Percentiles rank a stretch among this genome's conserved stretches.
phyloP scores from a whole-genome alignment of 2,888 invertebrate species.

The Carterocephalus palaemon region DNA sequence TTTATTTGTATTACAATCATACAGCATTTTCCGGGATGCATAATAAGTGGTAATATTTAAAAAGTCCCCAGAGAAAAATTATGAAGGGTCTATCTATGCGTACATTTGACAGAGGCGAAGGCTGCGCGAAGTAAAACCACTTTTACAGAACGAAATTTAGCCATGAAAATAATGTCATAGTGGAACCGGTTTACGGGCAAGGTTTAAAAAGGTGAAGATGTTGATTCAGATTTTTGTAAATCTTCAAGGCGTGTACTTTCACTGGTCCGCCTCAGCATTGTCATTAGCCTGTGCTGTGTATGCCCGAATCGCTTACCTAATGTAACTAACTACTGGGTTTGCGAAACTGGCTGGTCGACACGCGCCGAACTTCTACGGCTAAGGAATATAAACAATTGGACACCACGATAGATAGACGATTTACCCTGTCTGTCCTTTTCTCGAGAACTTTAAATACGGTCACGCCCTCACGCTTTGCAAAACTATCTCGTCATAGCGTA shows the following conservation, averaged over 20 bases:
- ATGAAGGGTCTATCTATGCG: too few species aligned
- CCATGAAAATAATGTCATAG: slow-evolving; percentile 6
- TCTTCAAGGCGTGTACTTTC: slow-evolving; percentile 59
- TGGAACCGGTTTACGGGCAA: slow-evolving; percentile 9
- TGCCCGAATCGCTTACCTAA: slow-evolving; percentile 68
- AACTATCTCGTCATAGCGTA: too few species aligned
- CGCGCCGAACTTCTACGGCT: slow-evolving; percentile 43
- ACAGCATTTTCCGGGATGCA: too few species aligned
- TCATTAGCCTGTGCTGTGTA: slow-evolving; percentile 58
- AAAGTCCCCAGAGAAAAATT: too few species aligned
- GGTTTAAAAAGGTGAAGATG: slow-evolving; percentile 13
- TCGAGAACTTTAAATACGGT: too few species aligned
- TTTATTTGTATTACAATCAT: too few species aligned
- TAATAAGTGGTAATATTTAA: too few species aligned
- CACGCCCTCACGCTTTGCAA: too few species aligned
- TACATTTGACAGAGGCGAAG: not conserved
- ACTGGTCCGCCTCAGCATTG: slow-evolving; percentile 60
- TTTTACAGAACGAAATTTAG: slow-evolving; percentile 6
- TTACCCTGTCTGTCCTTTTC: slow-evolving; percentile 27
- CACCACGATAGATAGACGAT: slow-evolving; percentile 24
- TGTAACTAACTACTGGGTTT: slow-evolving; percentile 57
- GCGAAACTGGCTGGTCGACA: slow-evolving; percentile 58
- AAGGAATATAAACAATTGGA: slow-evolving; percentile 43
- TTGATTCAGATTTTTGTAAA: slow-evolving; percentile 30
- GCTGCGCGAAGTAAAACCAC: slow-evolving; percentile 1